Percentiles rank a stretch among this genome's conserved stretches.
Evolutionary conservation across 2,113 vertebrate species (phyloP).

Genomic region (Conger conger): DNA sequence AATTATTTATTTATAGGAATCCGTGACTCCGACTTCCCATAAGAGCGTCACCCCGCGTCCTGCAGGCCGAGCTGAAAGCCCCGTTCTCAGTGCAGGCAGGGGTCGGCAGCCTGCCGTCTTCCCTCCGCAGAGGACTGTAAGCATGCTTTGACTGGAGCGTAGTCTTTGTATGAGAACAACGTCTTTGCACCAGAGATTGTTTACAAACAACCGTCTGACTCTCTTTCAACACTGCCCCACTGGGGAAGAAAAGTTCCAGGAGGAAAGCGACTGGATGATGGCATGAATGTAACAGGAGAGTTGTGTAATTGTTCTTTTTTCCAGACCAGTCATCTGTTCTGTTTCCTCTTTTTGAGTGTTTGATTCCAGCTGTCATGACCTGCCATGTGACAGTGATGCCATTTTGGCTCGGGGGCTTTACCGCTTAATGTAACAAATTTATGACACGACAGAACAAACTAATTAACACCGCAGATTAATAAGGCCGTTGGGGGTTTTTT

Average conservation of each 20-base stretch:
- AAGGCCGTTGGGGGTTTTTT: not conserved
- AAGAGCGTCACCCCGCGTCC: conserved; percentile 55
- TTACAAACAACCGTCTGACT: conserved; percentile 31
- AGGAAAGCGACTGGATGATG: not conserved
- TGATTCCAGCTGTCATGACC: conserved; percentile 9
- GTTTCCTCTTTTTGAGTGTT: conserved; percentile 8
- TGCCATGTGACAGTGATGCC: conserved; percentile 13
- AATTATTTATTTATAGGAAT: conserved; percentile 94
- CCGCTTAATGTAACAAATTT: conserved; percentile 11
- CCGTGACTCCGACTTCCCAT: conserved; percentile 76
- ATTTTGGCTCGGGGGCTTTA: conserved; percentile 1
- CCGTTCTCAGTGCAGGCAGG: not conserved
- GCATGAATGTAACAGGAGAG: conserved; percentile 5
- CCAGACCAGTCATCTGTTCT: conserved; percentile 16
- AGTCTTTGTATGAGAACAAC: not conserved
- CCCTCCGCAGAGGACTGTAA: not conserved
- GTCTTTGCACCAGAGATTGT: conserved; percentile 23
- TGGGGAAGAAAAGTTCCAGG: no score
- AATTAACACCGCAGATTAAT: conserved; percentile 7
- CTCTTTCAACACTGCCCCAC: conserved; percentile 16
- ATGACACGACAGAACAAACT: not conserved
- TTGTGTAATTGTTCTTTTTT: not conserved
- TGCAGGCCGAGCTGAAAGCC: conserved; percentile 18
- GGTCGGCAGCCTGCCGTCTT: not conserved
- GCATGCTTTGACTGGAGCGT: not conserved